Base-by-base conservation (phyloP, 2,888 invertebrate genomes). In the Andrena dorsata region DNA sequence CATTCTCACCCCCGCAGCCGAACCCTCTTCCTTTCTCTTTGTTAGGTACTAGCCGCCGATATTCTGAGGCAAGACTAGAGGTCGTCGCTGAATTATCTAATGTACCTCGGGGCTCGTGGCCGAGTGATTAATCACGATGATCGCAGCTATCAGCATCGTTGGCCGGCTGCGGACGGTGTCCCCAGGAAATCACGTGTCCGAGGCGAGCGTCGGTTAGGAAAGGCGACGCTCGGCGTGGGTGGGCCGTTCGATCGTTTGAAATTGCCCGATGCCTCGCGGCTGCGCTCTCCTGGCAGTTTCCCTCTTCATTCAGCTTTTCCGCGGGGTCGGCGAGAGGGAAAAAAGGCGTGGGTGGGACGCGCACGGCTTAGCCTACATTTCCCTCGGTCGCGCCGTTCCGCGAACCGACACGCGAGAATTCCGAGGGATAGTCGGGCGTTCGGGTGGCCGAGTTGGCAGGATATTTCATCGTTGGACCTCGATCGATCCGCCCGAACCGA, bases 231-330 rank as follows among this genome's bases (percentile, higher is more conserved):
- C 65, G 49, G 71, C 76, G 85, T 84, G 84, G 84, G 84, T 74
- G 81, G 84, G 20, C 60, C 81, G 80, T 82, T 84, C 84, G 85
- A 85, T 85, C 84, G 82, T 76, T 73, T 76, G 76, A 84, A 85
- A 82, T 78, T 71, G 66, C 58, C 53, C 49, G 66, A 66, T 28
- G 71, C 63, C 16, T 53, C 73, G 82, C 83, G 80, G n/a, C 75
- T 83, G 84, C 84, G 84, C 84, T 35, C 28, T 13, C n/a, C 35
- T 35, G 23, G 26, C 32, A 10, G 26, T 23, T 23, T 35, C 60
- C 61, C 60, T 60, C 66, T 83, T 83, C 76, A 78, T 81, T 83
- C 81, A 75, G 65, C 81, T 78, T 78, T 72, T 71, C 65, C 68
- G 32, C 69, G 53, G 13, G 26, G 30, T 58, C 35, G 41, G n/a